phyloP scores from a whole-genome alignment of 2,888 invertebrate genomes.

The Drosophila mayaguana region DNA sequence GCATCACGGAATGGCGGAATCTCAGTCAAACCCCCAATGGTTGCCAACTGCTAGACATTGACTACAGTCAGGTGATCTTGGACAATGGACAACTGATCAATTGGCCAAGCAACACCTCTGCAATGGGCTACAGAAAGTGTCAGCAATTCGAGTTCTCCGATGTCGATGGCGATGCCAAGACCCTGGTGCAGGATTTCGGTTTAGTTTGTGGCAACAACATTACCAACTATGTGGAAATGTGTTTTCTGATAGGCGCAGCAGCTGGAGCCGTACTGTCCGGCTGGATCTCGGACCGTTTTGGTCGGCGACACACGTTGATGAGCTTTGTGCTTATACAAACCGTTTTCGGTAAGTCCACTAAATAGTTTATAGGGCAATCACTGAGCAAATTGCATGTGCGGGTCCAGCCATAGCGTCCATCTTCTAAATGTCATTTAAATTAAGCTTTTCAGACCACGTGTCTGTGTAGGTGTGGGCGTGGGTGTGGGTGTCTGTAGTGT shows the following conservation, averaged over 20 bases:
- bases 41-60: slow-evolving; percentile 84
- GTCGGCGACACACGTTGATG: slow-evolving; percentile 88
- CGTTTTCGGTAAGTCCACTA: slow-evolving; percentile 85
- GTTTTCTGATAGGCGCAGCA: slow-evolving; percentile 88
- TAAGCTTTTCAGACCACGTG: slow-evolving; percentile 34
- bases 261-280: slow-evolving; percentile 89
- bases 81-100: slow-evolving; percentile 56
- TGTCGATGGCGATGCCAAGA: slow-evolving; percentile 79
- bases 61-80: slow-evolving; percentile 57
- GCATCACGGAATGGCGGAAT: slow-evolving; percentile 86
- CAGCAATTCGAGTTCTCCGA: slow-evolving; percentile 84
- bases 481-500: slow-evolving; percentile 16
- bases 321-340: slow-evolving; percentile 87
- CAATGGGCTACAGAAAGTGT: slow-evolving; percentile 77
- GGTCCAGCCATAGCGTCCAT: slow-evolving; percentile 30
- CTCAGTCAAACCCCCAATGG: slow-evolving; percentile 86
- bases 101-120: slow-evolving; percentile 56
- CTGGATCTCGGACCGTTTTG: slow-evolving; percentile 88
- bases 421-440: slow-evolving; percentile 74
- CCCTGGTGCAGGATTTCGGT: slow-evolving; percentile 87
- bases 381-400: slow-evolving; percentile 33
- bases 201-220: slow-evolving; percentile 87
- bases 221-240: slow-evolving; percentile 88
- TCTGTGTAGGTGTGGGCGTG: neutral
- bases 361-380: slow-evolving; percentile 47